Evolutionary conservation across 2,113 vertebrate genomes (phyloP).

Genomic region (Motacilla alba): DNA sequence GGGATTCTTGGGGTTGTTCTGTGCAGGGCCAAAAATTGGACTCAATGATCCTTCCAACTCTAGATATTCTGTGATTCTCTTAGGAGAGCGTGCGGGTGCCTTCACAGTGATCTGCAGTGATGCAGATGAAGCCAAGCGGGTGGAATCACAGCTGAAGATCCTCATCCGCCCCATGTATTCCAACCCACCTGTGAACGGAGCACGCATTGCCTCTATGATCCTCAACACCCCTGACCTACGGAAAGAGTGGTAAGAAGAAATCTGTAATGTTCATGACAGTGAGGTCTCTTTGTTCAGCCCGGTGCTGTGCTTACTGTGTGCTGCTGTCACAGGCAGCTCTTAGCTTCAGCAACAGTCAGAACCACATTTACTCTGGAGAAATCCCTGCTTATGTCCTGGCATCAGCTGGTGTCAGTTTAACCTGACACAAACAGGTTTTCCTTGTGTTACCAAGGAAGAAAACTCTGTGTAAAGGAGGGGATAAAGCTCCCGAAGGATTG

Average conservation of each 20-base stretch:
- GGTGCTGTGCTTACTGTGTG: background rate
- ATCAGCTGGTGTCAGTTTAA: background rate
- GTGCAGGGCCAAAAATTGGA: background rate
- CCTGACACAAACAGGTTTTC: background rate
- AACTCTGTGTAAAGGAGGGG: background rate
- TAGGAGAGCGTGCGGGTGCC: conserved; percentile 94
- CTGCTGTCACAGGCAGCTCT: background rate
- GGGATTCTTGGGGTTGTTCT: background rate
- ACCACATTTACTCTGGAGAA: background rate
- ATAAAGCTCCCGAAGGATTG: background rate
- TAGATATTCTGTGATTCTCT: background rate
- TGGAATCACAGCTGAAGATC: conserved; percentile 97
- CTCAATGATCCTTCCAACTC: background rate
- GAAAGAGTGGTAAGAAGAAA: conserved; percentile 83
- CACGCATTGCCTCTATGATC: conserved; percentile 89
- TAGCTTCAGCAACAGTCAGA: background rate
- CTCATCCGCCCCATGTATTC: conserved; percentile 98
- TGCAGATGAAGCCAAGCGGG: conserved; percentile 89
- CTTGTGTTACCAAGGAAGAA: background rate
- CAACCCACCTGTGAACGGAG: conserved; percentile 93
- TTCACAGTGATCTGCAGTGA: conserved; percentile 91
- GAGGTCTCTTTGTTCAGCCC: background rate
- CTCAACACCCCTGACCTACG: conserved; percentile 88
- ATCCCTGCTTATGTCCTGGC: background rate
- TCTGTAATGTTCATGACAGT: fast-evolving